Conservation (phyloP, 2,888 invertebrate species). For the Tetheella fluctuosa region DNA sequence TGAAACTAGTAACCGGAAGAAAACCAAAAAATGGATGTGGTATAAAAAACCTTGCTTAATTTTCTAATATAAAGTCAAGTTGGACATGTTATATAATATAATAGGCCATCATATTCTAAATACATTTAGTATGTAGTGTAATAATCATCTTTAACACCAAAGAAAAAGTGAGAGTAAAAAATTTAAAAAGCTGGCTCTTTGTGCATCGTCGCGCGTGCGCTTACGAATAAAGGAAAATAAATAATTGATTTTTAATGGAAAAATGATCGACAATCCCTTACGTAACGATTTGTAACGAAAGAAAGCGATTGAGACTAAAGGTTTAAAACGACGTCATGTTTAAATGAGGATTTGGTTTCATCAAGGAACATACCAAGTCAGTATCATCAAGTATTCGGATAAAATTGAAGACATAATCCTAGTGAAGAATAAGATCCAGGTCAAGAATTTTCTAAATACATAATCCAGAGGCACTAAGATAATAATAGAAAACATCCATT, state of each 20-base stretch:
- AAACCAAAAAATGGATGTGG: too few relatives aligned
- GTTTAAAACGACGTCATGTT: constrained; percentile 16
- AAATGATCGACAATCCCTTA: constrained; percentile 39
- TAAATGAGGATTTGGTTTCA: neutral
- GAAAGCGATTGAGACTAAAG: constrained; percentile 26
- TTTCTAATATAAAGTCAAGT: neutral
- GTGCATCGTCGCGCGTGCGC: constrained; percentile 15
- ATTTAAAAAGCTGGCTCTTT: constrained; percentile 17
- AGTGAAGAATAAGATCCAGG: too few relatives aligned
- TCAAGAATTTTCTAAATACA: neutral
- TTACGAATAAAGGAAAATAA: constrained; percentile 34
- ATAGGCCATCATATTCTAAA: neutral
- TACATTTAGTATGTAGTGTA: neutral
- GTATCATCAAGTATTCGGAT: neutral
- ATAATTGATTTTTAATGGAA: constrained; percentile 60
- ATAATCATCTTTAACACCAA: neutral
- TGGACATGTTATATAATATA: neutral
- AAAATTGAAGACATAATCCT: neutral
- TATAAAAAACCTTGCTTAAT: too few relatives aligned
- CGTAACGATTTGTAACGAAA: constrained; percentile 33
- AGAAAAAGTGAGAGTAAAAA: constrained; percentile 16
- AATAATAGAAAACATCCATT: too few relatives aligned
- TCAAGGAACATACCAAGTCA: neutral
- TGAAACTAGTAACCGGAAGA: too few relatives aligned
- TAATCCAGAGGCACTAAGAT: too few relatives aligned